Base-by-base conservation (phyloP, 1,140 invertebrate genomes). In the Drosophila orena region DNA sequence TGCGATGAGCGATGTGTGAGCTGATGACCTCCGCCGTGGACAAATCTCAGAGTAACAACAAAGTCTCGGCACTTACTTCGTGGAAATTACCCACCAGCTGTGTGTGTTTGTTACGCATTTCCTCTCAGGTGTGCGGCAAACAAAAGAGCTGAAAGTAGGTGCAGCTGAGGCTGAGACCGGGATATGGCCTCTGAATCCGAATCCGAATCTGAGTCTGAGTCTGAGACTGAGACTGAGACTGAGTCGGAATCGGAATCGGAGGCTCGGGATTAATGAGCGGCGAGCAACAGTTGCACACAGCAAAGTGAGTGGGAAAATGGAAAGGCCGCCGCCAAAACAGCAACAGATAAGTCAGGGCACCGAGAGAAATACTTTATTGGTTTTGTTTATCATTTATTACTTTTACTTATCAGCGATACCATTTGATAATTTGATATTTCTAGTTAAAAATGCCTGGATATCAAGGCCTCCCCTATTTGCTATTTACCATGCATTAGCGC, bases 281-380 rank as follows among this genome's bases (percentile, higher is more conserved):
- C 46, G 27, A 52, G 59, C 64, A 85, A 77, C 81, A 85, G 78
- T 85, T 80, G 78, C 81, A 77, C 66, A 69, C 71, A 75, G 47
- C 78, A 86, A 86, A 88, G 81, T 86, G 81, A 86, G 81, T 86
- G 81, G 81, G 81, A 86, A 86, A 86, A 86, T 86, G 83, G 83
- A 86, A 86, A 86, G 83, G 83, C 83, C 64, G 81, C 72, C 79
- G 72, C 68, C 81, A 74, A 86, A 52, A 85, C 37, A 40, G 34
- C 64, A 79, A 81, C 76, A 78, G 81, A 81, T 73, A 71, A 79
- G 80, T 72, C 52, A 57, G 30, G 47, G 27, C 81, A 73, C 76
- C 27, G 66, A 10, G 65, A 80, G 71, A 60, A 80, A 72, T 30
- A 30, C 7, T 10, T 8, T 3, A 30, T 8, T 0, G 7, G 7